Base-by-base conservation (phyloP, 2,113 vertebrate species). In the Laterallus jamaicensis region DNA sequence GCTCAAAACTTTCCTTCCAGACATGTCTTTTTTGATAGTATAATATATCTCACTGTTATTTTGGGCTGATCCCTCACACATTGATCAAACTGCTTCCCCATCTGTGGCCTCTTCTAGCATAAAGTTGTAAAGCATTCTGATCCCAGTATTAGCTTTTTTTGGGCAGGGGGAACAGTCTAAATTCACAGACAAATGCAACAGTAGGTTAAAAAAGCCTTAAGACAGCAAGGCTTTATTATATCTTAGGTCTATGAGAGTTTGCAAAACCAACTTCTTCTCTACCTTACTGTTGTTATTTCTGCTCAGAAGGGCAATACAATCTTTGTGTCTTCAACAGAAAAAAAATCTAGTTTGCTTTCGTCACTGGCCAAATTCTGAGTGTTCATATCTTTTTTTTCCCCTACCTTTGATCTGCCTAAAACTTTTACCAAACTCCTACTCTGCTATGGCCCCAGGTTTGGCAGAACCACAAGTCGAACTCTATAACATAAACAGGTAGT, bases 11-110 rank as follows among this genome's bases (percentile, higher is more conserved):
- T 95, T 95, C 55, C 31, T 94, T 95, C 86, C 94, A 97, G 94
- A 87, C 86, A 76, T 63, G 50, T 80, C 73, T 89, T 95, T 97
- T 96, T 93, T 89, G 79, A 93, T 67, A 73, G 62, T 90, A 95
- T 96, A 96, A 96, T 98, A 88, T 52, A 94, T 95, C 88, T 93
- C 90, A 63, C 80, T 92, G 79, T 94, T 93, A 74, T 92, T 94
- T 93, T 73, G 94, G 69, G 86, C 59, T 73, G 60, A 67, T 83
- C 94, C 95, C 94, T 95, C 73, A 58, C 79, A 92, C 93, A 94
- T 15, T 75, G 96, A 90, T 96, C 74, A 95, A 95, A 80, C 82
- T 62, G 82, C 54, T 95, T 92, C 82, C 86, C 85, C 78, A 85
- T 77, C 60, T 85, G 85, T 76, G 77, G 96, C 93, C 92, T 95